These are phyloP conservation scores for Dryomyza anilis DNA, from an alignment of 2,888 invertebrate species.

Conservation along the genomic window DNA sequence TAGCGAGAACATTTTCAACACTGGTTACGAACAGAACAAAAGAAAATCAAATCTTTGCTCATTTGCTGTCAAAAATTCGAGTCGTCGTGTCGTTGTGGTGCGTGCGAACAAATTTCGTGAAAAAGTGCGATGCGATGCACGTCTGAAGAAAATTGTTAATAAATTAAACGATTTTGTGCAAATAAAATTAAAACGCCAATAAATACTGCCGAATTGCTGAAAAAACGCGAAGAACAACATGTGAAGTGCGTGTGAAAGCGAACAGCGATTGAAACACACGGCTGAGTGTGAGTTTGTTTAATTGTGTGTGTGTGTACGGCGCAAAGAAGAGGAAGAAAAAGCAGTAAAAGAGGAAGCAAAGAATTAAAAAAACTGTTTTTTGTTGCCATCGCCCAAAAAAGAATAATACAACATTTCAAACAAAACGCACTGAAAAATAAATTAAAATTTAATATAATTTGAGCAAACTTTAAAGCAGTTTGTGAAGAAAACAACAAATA, in stretches of 20 bases:
- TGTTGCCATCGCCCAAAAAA: conserved; percentile 9
- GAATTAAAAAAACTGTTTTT: background rate
- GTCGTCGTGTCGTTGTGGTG: conserved; percentile 30
- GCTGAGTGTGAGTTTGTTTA: background rate
- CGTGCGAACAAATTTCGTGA: background rate
- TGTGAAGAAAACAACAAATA: background rate
- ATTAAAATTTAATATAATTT: too few species aligned
- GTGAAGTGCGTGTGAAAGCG: conserved; percentile 1
- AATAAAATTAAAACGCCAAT: conserved; percentile 5
- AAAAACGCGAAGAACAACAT: conserved; percentile 1
- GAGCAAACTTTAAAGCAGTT: too few species aligned
- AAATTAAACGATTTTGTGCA: conserved; percentile 4
- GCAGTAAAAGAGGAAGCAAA: background rate
- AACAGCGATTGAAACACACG: background rate
- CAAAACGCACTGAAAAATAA: background rate
- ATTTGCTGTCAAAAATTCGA: conserved; percentile 40
- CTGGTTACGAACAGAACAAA: too few species aligned
- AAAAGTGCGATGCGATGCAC: background rate
- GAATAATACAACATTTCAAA: background rate
- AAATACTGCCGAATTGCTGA: conserved; percentile 7
- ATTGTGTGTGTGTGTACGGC: conserved; percentile 6
- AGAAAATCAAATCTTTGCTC: conserved; percentile 26
- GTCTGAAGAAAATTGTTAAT: conserved; percentile 1
- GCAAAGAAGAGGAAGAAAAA: background rate
- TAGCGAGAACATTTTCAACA: too few species aligned